Evolutionary conservation across 2,888 invertebrate genomes (phyloP), one percentile per base, ranked within the genome.

Genomic region (Stratiomys singularior): DNA sequence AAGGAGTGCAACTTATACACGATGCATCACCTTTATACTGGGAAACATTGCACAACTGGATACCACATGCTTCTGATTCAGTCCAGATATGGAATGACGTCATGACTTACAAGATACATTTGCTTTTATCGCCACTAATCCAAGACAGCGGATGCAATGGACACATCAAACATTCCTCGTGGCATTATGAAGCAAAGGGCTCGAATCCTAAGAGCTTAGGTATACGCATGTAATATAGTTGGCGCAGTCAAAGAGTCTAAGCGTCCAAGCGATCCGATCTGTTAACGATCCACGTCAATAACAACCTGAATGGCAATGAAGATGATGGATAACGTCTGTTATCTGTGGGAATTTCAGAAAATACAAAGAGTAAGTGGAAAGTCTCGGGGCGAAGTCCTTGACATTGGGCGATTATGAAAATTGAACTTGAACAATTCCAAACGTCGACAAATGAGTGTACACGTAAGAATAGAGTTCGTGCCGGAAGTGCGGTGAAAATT

Each of bases 31-130:
- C 37, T 52, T 28, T 23, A 7, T 71, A 11, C 56, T 15, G 7
- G 56, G 37, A 72, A 56, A 18, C 30, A 58, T 56, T 72, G 72
- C 72, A 58, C 72, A 72, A 72, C 58, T 72, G 58, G 56, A 72
- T 28, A 28, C 58, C 72, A 56, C 72, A 72, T 72, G 72, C 18
- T 58, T 52, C 58, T 58, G 56, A 58, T 28, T 28, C 27, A 21
- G 5, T 72, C 37, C 28, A 46, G 56, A 72, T 58, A 72, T 30
- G 69, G 46, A n/a, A 56, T 72, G 72, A 72, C 72, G 72, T 72
- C 72, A 72, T 52, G 56, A 52, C 72, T 72, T 58, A 72, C 56
- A 56, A 21, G 28, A 13, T 28, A 18, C 56, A 72, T 52, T 56
- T 58, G 56, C 18, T n/a, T 72, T 30, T 30, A 52, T 56, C 58